A percentile compares a stretch with the other conserved stretches of the same genome.
Evolutionary conservation across 2,113 vertebrate species (phyloP).

Genomic region (Halichoeres trimaculatus): DNA sequence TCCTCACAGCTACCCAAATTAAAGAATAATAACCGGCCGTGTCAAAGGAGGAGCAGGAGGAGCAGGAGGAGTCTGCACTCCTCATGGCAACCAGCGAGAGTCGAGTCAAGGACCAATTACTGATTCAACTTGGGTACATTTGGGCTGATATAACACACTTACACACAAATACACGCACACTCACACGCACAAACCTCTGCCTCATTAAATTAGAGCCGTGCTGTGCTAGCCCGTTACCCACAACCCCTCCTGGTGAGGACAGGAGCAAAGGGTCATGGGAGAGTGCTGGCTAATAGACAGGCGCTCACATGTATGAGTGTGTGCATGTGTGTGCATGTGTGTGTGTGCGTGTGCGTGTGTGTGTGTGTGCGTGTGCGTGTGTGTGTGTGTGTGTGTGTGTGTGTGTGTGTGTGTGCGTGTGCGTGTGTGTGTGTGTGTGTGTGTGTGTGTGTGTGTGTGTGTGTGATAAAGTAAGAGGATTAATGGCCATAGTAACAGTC

Average conservation of each 20-base stretch:
- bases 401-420: constrained; percentile 10
- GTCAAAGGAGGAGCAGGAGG: background rate
- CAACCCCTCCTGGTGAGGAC: constrained; percentile 68
- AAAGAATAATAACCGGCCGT: background rate
- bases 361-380: constrained; percentile 35
- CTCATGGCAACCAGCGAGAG: constrained; percentile 24
- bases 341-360: constrained; percentile 32
- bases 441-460: constrained; percentile 31
- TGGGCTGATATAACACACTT: constrained; percentile 37
- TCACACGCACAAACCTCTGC: constrained; percentile 29
- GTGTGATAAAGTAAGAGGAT: constrained; percentile 45
- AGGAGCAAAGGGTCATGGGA: constrained; percentile 78
- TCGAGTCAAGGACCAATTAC: constrained; percentile 68
- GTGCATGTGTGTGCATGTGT: constrained; percentile 10
- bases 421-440: constrained; percentile 15
- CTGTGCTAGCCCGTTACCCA: constrained; percentile 70
- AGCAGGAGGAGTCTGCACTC: constrained; percentile 7
- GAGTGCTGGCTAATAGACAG: constrained; percentile 71
- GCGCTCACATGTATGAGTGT: constrained; percentile 21
- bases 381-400: constrained; percentile 17
- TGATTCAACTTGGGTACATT: constrained; percentile 61
- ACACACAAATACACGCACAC: constrained; percentile 19
- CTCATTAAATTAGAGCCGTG: constrained; percentile 81
- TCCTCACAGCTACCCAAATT: background rate
- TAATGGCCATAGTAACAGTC: constrained; percentile 45